These are phyloP conservation scores for Hemicentrotus pulcherrimus DNA, from an alignment of 35 echinoderm and acorn worm species.

Conservation along the genomic window DNA sequence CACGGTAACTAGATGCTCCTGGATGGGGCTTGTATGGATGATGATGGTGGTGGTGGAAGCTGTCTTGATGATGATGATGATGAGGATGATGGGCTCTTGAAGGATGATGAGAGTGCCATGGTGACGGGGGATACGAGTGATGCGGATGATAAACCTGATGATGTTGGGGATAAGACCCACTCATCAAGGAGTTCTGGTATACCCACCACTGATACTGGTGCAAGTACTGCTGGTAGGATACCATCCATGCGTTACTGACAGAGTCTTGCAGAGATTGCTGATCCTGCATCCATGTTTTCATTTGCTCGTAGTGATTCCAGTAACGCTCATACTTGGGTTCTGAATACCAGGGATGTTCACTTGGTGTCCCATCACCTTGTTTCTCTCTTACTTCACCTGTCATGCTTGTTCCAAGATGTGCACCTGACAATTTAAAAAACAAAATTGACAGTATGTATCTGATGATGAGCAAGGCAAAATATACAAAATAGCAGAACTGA, in stretches of 20 bases:
- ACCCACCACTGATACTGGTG: constrained; percentile 11
- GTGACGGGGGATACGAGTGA: not conserved
- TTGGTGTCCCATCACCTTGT: not conserved
- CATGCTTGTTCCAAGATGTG: not conserved
- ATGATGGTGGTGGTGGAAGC: not conserved
- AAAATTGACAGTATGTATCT: no score
- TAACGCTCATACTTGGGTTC: constrained; percentile 19
- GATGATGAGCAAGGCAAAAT: no score
- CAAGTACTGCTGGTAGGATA: constrained; percentile 23
- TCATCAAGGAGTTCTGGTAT: not conserved
- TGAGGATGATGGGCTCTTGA: not conserved
- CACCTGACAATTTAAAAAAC: no score
- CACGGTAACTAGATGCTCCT: not conserved
- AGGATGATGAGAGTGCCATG: not conserved
- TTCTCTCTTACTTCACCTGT: not conserved
- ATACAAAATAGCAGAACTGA: no score
- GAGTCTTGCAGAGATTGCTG: not conserved
- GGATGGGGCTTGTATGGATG: not conserved
- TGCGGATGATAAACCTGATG: not conserved
- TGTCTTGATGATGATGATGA: not conserved
- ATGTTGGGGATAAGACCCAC: not conserved
- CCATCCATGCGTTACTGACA: not conserved
- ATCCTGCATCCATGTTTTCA: constrained; percentile 11
- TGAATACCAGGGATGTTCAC: not conserved
- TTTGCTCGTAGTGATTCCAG: constrained; percentile 40